phyloP scores from a whole-genome alignment of 2,113 vertebrate species.

The Rhadina sibilatrix region DNA sequence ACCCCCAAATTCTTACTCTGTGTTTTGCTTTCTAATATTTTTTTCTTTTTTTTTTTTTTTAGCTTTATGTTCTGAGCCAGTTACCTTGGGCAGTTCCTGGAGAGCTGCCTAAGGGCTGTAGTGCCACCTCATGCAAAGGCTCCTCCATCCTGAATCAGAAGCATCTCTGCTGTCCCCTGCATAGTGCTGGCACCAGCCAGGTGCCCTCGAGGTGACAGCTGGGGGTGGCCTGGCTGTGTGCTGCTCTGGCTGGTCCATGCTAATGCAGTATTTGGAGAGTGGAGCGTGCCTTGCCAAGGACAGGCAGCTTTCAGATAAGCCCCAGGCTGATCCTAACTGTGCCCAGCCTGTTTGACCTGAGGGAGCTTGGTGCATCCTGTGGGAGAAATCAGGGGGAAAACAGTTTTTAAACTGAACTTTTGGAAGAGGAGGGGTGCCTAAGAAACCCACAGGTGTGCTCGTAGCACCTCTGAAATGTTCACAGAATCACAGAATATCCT shows the following conservation, averaged over 20 bases:
- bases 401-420: neutral
- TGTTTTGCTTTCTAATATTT: accelerated
- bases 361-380: neutral
- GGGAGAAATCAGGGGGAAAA: neutral
- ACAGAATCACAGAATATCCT: neutral
- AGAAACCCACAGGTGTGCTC: neutral
- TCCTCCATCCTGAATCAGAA: accelerated
- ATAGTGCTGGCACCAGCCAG: accelerated
- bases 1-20: neutral
- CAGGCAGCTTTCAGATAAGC: neutral
- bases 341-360: accelerated
- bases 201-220: neutral
- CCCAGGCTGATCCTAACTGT: neutral
- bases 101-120: neutral
- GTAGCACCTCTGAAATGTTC: neutral
- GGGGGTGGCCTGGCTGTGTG: neutral
- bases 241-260: neutral
- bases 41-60: accelerated
- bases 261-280: neutral
- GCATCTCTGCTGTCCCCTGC: neutral
- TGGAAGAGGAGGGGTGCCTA: neutral
- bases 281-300: neutral
- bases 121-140: accelerated
- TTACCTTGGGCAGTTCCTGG: neutral
- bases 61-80: neutral